A percentile compares a stretch with the other conserved stretches of the same genome.
phyloP scores from a whole-genome alignment of 2,113 vertebrate species.

The Apodemus sylvaticus region DNA sequence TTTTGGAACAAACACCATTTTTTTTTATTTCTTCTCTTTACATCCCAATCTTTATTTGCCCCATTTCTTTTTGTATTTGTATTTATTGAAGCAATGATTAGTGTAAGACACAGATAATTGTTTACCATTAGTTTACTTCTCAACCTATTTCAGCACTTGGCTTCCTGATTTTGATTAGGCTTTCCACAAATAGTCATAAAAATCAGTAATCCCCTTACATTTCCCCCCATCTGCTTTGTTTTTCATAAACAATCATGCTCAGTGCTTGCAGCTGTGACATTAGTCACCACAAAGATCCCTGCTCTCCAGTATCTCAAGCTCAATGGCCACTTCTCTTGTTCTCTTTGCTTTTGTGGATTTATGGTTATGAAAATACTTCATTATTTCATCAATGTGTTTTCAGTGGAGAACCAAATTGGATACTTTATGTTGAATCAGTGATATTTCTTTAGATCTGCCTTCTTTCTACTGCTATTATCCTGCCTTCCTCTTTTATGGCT shows the following conservation, averaged over 20 bases:
- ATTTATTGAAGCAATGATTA: constrained; percentile 13
- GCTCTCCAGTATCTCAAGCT: constrained; percentile 21
- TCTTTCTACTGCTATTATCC: neutral
- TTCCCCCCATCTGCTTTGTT: neutral
- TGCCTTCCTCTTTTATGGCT: neutral
- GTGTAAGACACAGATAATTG: neutral
- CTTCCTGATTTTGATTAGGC: neutral
- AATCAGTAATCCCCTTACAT: neutral
- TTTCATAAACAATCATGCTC: neutral
- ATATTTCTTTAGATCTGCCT: constrained; percentile 14
- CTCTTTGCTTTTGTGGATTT: neutral
- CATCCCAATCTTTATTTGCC: neutral
- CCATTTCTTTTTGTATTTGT: constrained; percentile 14
- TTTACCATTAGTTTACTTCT: constrained; percentile 17
- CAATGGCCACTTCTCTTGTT: neutral
- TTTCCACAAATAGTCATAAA: constrained; percentile 33
- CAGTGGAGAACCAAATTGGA: neutral
- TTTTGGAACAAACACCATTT: neutral
- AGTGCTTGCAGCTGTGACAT: constrained; percentile 11
- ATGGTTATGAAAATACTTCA: neutral
- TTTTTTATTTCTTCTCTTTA: neutral
- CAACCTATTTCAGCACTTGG: neutral
- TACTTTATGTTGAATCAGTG: neutral
- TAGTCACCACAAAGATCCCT: neutral
- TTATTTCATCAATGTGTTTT: neutral